Evolutionary conservation across 2,797 vertebrate species (phyloP), one percentile per base, ranked within the genome.

Genomic region (Hozukius guyotensis): DNA sequence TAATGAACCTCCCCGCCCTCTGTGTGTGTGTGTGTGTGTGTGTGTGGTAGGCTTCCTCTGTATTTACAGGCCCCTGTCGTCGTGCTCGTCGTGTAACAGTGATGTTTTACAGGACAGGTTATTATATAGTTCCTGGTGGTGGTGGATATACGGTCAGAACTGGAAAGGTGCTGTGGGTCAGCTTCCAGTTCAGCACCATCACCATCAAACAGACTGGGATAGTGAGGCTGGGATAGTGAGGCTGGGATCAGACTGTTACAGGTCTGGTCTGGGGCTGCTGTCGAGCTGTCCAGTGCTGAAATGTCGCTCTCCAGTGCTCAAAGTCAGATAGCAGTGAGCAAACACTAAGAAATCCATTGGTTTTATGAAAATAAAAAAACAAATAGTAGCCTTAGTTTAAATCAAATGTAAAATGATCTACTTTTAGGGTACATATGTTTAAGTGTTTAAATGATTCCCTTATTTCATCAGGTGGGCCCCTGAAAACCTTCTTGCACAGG

Each of bases 221-320:
- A 74, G 59, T 29, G 72, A 73, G 56, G 2, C 49, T 24, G 66
- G 36, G 38, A 18, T 3, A 72, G 60, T 31, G 73, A 74, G 56
- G 20, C 42, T 46, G 42, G 42, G 42, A 52, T n/a, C 49, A 52
- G 8, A n/a, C 69, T 22, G 53, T 18, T 46, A 18, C 42, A 2
- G 29, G 62, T n/a, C 55, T 32, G 72, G 57, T 81, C 62, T 49
- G 27, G 16, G 24, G 74, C 77, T 72, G 72, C 72, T 70, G 87
- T 74, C 88, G 81, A 81, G 90, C 94, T 95, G 93, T 94, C 92
- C 92, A 52, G 93, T 93, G 77, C 93, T 95, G 93, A 93, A 94
- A 91, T 88, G 89, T 89, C 87, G 86, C 91, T 93, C 22, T 92
- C 89, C 91, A 80, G 88, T 91, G 64, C 91, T 93, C 83, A 90